Base-by-base conservation (phyloP, 2,888 invertebrate genomes). In the Kryphioiulus occultus region DNA sequence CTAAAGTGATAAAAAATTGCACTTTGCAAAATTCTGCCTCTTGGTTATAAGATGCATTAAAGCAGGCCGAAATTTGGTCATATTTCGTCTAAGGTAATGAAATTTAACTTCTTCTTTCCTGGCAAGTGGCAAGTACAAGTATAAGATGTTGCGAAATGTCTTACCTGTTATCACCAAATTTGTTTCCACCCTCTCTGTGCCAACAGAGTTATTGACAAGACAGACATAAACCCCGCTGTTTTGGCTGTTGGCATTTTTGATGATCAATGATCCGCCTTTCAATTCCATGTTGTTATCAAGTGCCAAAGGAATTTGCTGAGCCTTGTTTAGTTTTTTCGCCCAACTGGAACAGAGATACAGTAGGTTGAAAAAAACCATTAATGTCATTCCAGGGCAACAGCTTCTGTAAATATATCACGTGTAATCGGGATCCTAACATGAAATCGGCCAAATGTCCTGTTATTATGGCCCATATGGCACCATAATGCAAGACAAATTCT, bases 141-240 rank as follows among this genome's bases (percentile, higher is more conserved):
- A 68, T 10, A 22, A 47, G 47, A 68, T 10, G 68, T 59, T 26
- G 26, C 22, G 26, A 85, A n/a, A 0, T 19, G 1, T 44, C 78
- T 87, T 91, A 93, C 93, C 93, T 17, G 97, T 98, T 0, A 98
- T 98, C 17, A 97, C 97, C n/a, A 98, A 93, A 7, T 97, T 97
- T 2, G 98, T 98, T 92, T 97, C 97, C 0, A 97, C 97, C 90
- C 96, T 96, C 92, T 98, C 97, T 26, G 96, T 91, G 47, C 98
- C 98, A 85, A 98, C 97, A 0, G 97, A 96, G 92, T 99, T 99
- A 91, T 97, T 97, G 0, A 98, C 98, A 89, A 98, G 96, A 92
- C 98, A 98, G 89, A 97, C 93, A 92, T 98, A 99, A 93, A 97
- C 96, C 91, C 98, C 98, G 89, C 97, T 97, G 92, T 99, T 98